Conservation (phyloP, 2,113 vertebrate genomes). For the Trichomycterus rosablanca region DNA sequence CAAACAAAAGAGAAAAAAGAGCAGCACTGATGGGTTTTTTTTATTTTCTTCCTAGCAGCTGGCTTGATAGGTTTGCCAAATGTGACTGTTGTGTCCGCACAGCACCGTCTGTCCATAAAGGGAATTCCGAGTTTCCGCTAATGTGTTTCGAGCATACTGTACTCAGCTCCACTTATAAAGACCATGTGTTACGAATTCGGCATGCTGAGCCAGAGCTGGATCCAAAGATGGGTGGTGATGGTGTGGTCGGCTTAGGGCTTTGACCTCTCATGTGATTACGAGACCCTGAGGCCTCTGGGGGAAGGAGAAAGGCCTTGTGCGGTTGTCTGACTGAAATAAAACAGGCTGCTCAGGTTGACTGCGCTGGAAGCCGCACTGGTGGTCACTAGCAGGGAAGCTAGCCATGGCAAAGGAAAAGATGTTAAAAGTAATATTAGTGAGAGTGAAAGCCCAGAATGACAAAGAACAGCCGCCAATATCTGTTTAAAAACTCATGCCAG, state of each 20-base stretch:
- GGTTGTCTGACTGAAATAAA: slow-evolving; percentile 41
- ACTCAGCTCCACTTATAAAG: slow-evolving; percentile 62
- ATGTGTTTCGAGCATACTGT: slow-evolving; percentile 62
- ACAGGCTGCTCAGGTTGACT: slow-evolving; percentile 17
- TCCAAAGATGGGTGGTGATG: slow-evolving; percentile 47
- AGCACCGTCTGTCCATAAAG: slow-evolving; percentile 60
- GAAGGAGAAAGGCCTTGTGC: slow-evolving; percentile 28
- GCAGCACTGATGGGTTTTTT: slow-evolving; percentile 56
- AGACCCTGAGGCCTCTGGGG: slow-evolving; percentile 42
- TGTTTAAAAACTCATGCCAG: slow-evolving; percentile 40
- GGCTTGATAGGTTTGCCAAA: slow-evolving; percentile 56
- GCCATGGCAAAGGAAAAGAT: slow-evolving; percentile 37
- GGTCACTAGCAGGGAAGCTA: slow-evolving; percentile 37
- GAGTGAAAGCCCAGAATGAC: slow-evolving; percentile 14
- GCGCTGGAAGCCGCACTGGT: slow-evolving; percentile 15
- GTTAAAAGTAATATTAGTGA: slow-evolving; percentile 25
- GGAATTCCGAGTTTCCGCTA: slow-evolving; percentile 57
- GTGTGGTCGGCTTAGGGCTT: slow-evolving; percentile 50
- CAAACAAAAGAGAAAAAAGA: slow-evolving; percentile 56
- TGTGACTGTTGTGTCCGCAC: slow-evolving; percentile 62
- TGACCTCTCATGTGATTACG: slow-evolving; percentile 47
- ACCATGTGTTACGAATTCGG: slow-evolving; percentile 61
- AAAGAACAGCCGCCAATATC: slow-evolving; percentile 16
- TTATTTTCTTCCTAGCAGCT: slow-evolving; percentile 64
- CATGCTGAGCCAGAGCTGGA: slow-evolving; percentile 46